A percentile compares a stretch with the other conserved stretches of the same genome.
Conservation (phyloP, 2,797 vertebrate genomes). For the Lates japonicus region DNA sequence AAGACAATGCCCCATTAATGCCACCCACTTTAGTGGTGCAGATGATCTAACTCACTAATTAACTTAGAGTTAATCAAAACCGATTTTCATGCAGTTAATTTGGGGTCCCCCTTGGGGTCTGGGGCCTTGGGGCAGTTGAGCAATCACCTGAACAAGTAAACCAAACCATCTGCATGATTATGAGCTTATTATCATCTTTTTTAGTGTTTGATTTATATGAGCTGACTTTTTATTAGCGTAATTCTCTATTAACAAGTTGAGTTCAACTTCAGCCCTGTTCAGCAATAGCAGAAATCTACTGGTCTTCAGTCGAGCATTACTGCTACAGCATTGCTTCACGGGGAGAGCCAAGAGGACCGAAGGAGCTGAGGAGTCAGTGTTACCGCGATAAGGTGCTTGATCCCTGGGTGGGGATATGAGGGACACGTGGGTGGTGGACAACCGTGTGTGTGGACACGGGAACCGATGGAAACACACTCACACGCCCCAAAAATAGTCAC, state of each 20-base stretch:
- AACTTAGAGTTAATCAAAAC: not conserved
- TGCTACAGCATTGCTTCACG: not conserved
- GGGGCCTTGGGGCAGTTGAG: not conserved
- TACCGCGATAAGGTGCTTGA: not conserved
- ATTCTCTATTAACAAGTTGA: not conserved
- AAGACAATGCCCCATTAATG: not conserved
- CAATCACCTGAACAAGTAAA: not conserved
- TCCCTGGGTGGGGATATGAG: slow-evolving; percentile 2
- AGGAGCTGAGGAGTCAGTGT: not conserved
- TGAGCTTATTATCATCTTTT: not conserved
- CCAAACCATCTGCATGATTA: too few species aligned
- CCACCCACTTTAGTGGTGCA: too few species aligned
- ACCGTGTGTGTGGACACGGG: not conserved
- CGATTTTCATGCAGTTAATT: not conserved
- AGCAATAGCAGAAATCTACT: not conserved
- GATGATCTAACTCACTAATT: not conserved
- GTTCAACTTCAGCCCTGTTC: not conserved
- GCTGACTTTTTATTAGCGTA: not conserved
- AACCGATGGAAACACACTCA: not conserved
- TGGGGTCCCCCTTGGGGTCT: not conserved
- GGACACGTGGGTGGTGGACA: not conserved
- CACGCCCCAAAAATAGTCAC: slow-evolving; percentile 11
- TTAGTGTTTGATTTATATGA: not conserved
- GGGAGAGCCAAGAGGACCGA: not conserved
- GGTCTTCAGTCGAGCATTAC: not conserved